These are phyloP conservation scores for Drosophila gunungcola DNA, from an alignment of 1,140 invertebrate genomes.

Conservation along the genomic window DNA sequence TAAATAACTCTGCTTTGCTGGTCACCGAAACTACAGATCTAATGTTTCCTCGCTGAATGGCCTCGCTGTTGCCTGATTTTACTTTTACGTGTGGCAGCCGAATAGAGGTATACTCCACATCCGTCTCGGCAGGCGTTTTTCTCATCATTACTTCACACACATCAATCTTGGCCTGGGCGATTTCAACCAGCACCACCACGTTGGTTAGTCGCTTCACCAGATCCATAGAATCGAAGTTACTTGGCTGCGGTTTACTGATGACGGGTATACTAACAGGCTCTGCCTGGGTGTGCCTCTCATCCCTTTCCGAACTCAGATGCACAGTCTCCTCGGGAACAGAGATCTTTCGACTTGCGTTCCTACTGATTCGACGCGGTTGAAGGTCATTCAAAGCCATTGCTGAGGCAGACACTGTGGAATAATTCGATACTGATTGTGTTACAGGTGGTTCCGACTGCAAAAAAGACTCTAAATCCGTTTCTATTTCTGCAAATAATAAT, in stretches of 20 bases:
- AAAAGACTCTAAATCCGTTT: slow-evolving; percentile 25
- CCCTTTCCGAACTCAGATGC: slow-evolving; percentile 75
- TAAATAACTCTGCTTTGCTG: slow-evolving; percentile 29
- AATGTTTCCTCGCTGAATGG: slow-evolving; percentile 66
- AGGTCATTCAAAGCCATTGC: slow-evolving; percentile 25
- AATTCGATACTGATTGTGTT: slow-evolving; percentile 42
- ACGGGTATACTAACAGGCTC: slow-evolving; percentile 21
- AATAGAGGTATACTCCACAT: slow-evolving; percentile 54
- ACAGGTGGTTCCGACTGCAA: slow-evolving; percentile 30
- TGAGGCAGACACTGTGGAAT: slow-evolving; percentile 38
- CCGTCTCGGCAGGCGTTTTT: not conserved
- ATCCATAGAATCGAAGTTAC: slow-evolving; percentile 15
- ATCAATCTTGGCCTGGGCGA: slow-evolving; percentile 54
- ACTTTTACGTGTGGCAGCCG: slow-evolving; percentile 41
- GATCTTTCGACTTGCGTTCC: slow-evolving; percentile 52
- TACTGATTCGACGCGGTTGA: slow-evolving; percentile 42
- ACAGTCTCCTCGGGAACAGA: slow-evolving; percentile 75
- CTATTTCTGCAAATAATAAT: slow-evolving; percentile 1
- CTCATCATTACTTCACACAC: slow-evolving; percentile 58
- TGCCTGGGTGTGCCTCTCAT: slow-evolving; percentile 57
- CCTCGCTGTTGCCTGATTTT: slow-evolving; percentile 52
- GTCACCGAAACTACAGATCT: slow-evolving; percentile 31
- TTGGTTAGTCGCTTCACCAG: slow-evolving; percentile 42
- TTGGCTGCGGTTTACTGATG: not conserved
- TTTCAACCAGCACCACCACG: slow-evolving; percentile 58